Base-by-base conservation (phyloP, 2,888 invertebrate species). In the Caenorhabditis sp. region DNA sequence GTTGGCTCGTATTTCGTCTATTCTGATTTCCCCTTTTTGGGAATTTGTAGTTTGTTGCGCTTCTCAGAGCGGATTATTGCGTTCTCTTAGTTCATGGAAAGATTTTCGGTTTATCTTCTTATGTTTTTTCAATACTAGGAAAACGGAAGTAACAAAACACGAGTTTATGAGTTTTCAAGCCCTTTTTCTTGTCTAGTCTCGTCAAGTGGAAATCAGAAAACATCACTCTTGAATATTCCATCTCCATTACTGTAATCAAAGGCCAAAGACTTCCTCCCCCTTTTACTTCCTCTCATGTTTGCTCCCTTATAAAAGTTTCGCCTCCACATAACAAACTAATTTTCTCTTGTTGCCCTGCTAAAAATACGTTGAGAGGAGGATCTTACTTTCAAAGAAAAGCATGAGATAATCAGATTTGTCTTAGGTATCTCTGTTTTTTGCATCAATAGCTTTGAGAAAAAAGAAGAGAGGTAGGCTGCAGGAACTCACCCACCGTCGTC, bases 321-420 rank as follows among this genome's bases (percentile, higher is more conserved):
- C 5, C 19, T n/a, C 44, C 22, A 14, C 24, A 54, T 54, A 54
- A 54, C 54, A 54, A 54, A 22, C 24, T 54, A 12, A 54, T 49
- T 49, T 19, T 26, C 47, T 31, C 59, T 49, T 47, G 49, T 70
- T 70, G 41, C 28, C 31, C 28, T 72, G 44, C 72, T 72, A 59
- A 72, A 59, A 72, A 72, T 59, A 72, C 19, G 3, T 47, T 47
- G 22, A 51, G 22, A n/a, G n/a, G n/a, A 26, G 26, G 10, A 26
- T 24, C 47, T 35, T 26, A 22, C 54, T 54, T 6, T 24, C 26
- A 26, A 24, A 19, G 56, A 41, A 41, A 35, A n/a, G n/a, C 35
- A 19, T 26, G 49, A 61, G 47, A 51, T 64, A 74, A 74, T 74
- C 63, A 74, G 63, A 74, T 74, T 74, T 73, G 73, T 26, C 38